Base-by-base conservation (phyloP, 2,113 vertebrate genomes). In the Serilophus lunatus region DNA sequence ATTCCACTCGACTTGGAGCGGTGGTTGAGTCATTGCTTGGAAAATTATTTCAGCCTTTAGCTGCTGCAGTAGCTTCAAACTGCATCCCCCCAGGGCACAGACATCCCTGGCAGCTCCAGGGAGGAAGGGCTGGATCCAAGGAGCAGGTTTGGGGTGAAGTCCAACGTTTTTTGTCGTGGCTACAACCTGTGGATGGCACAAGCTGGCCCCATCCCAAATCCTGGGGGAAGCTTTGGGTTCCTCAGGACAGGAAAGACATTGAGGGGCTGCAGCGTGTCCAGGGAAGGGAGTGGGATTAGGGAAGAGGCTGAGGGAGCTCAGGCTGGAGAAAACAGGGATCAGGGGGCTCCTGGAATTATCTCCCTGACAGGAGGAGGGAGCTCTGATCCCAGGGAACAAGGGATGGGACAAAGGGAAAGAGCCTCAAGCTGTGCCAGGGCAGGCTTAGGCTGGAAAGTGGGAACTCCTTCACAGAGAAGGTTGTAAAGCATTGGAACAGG, bases 81-180 rank as follows among this genome's bases (percentile, higher is more conserved):
- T 4, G 42, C 50, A 18, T 59, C 25, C 1, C 24, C 53, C 63
- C 7, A 1, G 5, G 42, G 74, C 59, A 57, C 54, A 25, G 45
- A 3, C 33, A 51, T 9, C 20, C 59, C 60, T 35, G 3, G 0
- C 24, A 5, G 51, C 56, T 31, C 69, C 56, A 13, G 60, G 1
- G 29, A 87, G 11, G 6, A 16, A 4, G 35, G 6, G 33, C 0
- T 50, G 12, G n/a, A 16, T 50, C 64, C 50, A 19, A 38, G 33
- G 64, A 70, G 31, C 4, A 33, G 15, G 13, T 29, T 51, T 33
- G 20, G 40, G 50, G 5, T 3, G 36, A 72, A 51, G 33, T 3
- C 40, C 22, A 56, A 72, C 0, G 0, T 5, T 54, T 45, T 25
- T 23, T 5, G 4, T 3, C 18, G 1, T 0, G 7, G 57, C 7